Evolutionary conservation across 2,888 invertebrate species (phyloP).

Genomic region (Scaptomyza flava): DNA sequence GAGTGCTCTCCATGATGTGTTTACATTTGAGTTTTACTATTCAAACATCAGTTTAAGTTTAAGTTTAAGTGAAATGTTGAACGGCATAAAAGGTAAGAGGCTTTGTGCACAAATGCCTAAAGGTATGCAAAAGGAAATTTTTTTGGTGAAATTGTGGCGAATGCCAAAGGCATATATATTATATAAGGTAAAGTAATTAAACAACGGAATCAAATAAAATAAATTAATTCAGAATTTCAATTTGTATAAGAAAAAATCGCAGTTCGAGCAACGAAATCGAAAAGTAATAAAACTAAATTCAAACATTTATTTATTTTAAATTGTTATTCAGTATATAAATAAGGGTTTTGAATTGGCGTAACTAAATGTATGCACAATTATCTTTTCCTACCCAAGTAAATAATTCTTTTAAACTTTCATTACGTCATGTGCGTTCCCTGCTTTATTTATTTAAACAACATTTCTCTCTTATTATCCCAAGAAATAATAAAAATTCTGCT

Average conservation of each 20-base stretch:
- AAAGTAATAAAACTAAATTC: no score
- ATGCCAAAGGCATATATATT: not conserved
- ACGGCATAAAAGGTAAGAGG: not conserved
- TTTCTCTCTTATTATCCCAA: not conserved
- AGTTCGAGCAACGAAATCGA: no score
- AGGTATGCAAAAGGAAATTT: not conserved
- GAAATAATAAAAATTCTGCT: not conserved
- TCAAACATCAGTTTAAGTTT: slow-evolving; percentile 29
- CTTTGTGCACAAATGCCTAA: not conserved
- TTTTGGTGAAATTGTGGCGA: not conserved
- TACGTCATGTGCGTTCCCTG: no score
- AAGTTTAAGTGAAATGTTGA: not conserved
- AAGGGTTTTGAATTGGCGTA: no score
- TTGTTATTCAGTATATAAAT: no score
- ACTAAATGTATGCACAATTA: no score
- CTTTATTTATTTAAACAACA: not conserved
- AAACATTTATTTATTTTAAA: no score
- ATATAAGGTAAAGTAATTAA: not conserved
- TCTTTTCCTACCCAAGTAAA: no score
- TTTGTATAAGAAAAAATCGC: no score
- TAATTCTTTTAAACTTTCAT: no score
- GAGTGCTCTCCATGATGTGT: slow-evolving; percentile 35
- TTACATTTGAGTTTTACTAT: slow-evolving; percentile 39
- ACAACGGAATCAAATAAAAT: not conserved
- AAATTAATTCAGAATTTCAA: no score